Evolutionary conservation across 2,888 invertebrate genomes (phyloP), one percentile per base, ranked within the genome.

Genomic region (Pyrochroa serraticornis): DNA sequence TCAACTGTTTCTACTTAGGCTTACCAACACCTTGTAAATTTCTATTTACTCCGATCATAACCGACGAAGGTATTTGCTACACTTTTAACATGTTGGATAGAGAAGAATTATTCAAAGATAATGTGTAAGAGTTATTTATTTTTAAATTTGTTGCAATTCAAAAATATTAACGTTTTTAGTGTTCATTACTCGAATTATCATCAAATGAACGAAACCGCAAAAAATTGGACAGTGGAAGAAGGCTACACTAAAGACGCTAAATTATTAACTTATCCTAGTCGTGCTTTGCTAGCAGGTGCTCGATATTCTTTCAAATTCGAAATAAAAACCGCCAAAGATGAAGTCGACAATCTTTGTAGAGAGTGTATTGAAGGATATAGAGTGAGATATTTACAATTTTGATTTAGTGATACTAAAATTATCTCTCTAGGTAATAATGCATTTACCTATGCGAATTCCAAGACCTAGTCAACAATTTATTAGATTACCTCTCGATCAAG

Each of bases 61-160:
- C 89, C 0, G 89, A 88, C 65, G 89, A 89, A 72, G 90, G 90
- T 0, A 78, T 87, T 3, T 90, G 90, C 69, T 88, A 85, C 61
- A 86, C 88, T 1, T 89, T 88, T 67, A 90, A 90, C 66, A 85
- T 85, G 42, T 73, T 89, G 49, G 82, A 83, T 42, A 79, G 83
- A 1, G 77, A 80, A 0, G 84, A 87, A 63, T 77, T 88, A 12
- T 86, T 84, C 63, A 80, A 83, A 45, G 67, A 79, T 13, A 81
- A 84, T 47, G 82, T 82, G 85, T 84, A 77, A 73, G 75, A n/a
- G n/a, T n/a, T n/a, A n/a, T n/a, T n/a, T n/a, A n/a, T n/a, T n/a
- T n/a, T n/a, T n/a, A n/a, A n/a, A n/a, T n/a, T n/a, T n/a, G n/a
- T n/a, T n/a, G n/a, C n/a, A n/a, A n/a, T 13, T 12, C 7, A 39